These are phyloP conservation scores for Rhodinocichla rosea DNA, from an alignment of 2,113 vertebrate genomes.

Conservation along the genomic window DNA sequence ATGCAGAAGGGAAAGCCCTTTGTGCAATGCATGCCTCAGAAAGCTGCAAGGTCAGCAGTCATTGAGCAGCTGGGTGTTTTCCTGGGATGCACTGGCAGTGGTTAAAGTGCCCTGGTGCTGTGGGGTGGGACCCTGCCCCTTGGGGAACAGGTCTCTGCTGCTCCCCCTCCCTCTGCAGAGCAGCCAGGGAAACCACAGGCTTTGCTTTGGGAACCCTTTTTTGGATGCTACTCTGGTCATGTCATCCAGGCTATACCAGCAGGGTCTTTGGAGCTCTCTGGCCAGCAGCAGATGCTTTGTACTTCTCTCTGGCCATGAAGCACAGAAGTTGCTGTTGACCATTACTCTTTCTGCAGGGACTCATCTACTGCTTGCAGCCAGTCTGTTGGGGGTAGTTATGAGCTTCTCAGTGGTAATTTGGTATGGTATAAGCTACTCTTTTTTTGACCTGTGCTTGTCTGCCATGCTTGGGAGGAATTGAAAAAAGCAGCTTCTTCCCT, in stretches of 20 bases:
- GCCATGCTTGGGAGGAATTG: not conserved
- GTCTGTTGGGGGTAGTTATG: not conserved
- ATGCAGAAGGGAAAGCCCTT: not conserved
- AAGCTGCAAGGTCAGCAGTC: not conserved
- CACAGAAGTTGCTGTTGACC: not conserved
- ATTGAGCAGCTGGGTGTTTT: not conserved
- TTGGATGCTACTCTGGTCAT: not conserved
- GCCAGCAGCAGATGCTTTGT: not conserved
- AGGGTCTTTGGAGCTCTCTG: not conserved
- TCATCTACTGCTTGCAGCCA: not conserved
- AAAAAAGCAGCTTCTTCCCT: not conserved
- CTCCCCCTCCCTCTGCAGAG: not conserved
- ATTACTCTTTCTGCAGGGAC: not conserved
- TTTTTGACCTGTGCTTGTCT: not conserved
- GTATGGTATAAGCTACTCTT: accelerated
- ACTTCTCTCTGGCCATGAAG: not conserved
- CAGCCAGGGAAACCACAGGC: not conserved
- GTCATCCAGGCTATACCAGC: not conserved
- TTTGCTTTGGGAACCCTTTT: not conserved
- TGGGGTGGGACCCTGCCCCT: not conserved
- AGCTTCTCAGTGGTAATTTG: not conserved
- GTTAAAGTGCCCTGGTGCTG: accelerated
- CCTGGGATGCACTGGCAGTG: not conserved
- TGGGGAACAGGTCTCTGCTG: accelerated
- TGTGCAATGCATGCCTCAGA: not conserved